Evolutionary conservation across 2,888 invertebrate genomes (phyloP).

Genomic region (Diplolepis rosae): DNA sequence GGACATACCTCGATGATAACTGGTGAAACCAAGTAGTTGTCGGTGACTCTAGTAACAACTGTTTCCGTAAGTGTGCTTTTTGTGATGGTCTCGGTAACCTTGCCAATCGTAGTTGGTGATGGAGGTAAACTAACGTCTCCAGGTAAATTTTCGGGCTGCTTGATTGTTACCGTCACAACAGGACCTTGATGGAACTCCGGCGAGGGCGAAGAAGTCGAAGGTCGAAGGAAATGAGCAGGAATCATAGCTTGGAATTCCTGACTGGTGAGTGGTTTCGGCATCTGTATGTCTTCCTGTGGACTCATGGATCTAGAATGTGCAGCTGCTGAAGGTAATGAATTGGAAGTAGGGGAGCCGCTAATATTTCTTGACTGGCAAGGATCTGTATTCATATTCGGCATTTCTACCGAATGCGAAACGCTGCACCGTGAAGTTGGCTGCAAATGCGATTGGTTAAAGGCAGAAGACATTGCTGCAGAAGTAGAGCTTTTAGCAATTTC

Average conservation of each 20-base stretch:
- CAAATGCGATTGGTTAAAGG: slow-evolving; percentile 47
- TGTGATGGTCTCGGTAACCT: slow-evolving; percentile 95
- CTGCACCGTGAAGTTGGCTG: slow-evolving; percentile 66
- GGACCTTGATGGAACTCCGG: slow-evolving; percentile 75
- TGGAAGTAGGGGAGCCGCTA: slow-evolving; percentile 39
- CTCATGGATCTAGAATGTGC: slow-evolving; percentile 52
- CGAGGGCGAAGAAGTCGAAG: slow-evolving; percentile 66
- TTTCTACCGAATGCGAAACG: slow-evolving; percentile 41
- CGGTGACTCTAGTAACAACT: slow-evolving; percentile 94
- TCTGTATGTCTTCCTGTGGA: slow-evolving; percentile 77
- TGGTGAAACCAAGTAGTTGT: slow-evolving; percentile 90
- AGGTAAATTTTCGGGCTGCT: slow-evolving; percentile 79
- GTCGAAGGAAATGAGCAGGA: slow-evolving; percentile 88
- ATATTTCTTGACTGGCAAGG: slow-evolving; percentile 38
- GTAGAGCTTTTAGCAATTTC: slow-evolving; percentile 51
- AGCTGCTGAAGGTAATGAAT: slow-evolving; percentile 39
- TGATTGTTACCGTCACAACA: slow-evolving; percentile 88
- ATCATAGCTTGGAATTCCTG: slow-evolving; percentile 97
- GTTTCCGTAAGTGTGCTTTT: slow-evolving; percentile 97
- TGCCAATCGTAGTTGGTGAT: slow-evolving; percentile 87
- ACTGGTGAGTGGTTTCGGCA: slow-evolving; percentile 90
- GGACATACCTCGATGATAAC: slow-evolving; percentile 90
- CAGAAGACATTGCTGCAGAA: slow-evolving; percentile 34
- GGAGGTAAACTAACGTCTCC: slow-evolving; percentile 86
- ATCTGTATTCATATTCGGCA: slow-evolving; percentile 39